These are phyloP conservation scores for Tortricodes alternella DNA, from an alignment of 2,888 invertebrate genomes.

Conservation along the genomic window DNA sequence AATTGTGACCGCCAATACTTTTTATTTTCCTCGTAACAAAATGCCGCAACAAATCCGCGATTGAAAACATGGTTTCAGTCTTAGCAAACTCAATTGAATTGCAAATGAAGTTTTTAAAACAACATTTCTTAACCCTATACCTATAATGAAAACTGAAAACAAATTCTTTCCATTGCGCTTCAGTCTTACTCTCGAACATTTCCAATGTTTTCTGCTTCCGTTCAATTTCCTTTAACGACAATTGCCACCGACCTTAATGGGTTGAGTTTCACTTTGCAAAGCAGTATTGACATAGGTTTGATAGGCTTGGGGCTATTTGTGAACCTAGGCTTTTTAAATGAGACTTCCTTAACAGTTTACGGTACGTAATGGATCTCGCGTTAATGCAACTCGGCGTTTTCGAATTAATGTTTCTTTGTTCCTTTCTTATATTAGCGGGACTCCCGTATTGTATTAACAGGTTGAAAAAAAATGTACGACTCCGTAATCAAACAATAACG, in stretches of 20 bases:
- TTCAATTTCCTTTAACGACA: slow-evolving; percentile 27
- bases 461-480: no score
- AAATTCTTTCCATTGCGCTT: slow-evolving; percentile 5
- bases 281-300: slow-evolving; percentile 14
- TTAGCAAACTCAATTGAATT: slow-evolving; percentile 6
- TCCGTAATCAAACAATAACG: no score
- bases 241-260: slow-evolving; percentile 23
- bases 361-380: no score
- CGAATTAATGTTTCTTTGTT: no score
- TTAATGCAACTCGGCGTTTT: no score
- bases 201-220: slow-evolving; percentile 30
- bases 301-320: no score
- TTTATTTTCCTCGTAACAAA: no score
- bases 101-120: slow-evolving; percentile 9
- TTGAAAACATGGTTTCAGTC: not conserved
- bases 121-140: not conserved
- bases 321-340: no score
- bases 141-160: slow-evolving; percentile 15
- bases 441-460: no score
- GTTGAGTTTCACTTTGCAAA: slow-evolving; percentile 28
- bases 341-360: no score
- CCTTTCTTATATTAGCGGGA: no score
- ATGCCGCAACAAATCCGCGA: not conserved
- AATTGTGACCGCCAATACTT: no score
- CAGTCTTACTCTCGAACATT: slow-evolving; percentile 24